Conservation (phyloP, 2,797 vertebrate genomes). For the Apodemus agrarius region DNA sequence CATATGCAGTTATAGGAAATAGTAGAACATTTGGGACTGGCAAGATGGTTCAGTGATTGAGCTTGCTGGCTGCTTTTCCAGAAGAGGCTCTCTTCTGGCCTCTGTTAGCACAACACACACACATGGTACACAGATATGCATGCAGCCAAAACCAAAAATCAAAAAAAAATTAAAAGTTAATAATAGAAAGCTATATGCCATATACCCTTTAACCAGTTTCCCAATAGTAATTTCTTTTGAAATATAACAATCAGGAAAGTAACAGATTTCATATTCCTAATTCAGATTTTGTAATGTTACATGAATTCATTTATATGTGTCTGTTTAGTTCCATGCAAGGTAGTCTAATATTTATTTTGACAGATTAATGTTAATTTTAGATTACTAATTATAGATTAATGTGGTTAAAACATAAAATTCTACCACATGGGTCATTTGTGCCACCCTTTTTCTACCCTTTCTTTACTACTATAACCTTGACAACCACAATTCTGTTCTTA, state of each 20-base stretch:
- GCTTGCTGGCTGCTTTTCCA: background rate
- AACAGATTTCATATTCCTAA: background rate
- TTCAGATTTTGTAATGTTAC: background rate
- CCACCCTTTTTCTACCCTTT: background rate
- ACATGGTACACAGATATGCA: background rate
- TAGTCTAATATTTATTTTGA: conserved; percentile 7
- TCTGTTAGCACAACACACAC: background rate
- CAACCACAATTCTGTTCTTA: background rate
- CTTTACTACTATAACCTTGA: background rate
- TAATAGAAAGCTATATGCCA: background rate
- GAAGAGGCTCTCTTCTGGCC: background rate
- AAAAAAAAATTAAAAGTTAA: background rate
- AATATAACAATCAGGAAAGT: background rate
- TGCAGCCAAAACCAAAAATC: background rate
- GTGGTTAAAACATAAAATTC: background rate
- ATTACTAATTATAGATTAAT: conserved; percentile 19
- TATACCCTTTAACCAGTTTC: background rate
- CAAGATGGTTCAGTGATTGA: background rate
- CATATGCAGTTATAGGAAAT: background rate
- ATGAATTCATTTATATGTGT: background rate
- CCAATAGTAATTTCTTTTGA: background rate
- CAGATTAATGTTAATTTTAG: conserved; percentile 42
- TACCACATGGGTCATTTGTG: background rate
- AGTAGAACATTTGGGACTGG: background rate
- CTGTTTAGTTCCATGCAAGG: background rate